Evolutionary conservation across 2,113 vertebrate genomes (phyloP).

Genomic region (Mirounga angustirostris): DNA sequence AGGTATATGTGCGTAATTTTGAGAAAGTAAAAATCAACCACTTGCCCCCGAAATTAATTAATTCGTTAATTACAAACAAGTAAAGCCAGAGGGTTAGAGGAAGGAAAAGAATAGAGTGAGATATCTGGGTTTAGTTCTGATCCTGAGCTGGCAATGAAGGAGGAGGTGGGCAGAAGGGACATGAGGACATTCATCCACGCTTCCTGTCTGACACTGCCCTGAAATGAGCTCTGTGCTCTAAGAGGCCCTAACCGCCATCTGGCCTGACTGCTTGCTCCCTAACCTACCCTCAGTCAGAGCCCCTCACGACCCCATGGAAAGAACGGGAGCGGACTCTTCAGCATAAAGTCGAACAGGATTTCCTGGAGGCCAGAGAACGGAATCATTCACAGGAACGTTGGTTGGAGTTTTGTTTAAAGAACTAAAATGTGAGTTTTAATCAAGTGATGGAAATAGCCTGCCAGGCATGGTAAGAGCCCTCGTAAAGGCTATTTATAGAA

Average conservation of each 20-base stretch:
- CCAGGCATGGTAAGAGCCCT: neutral
- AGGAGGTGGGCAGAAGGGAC: neutral
- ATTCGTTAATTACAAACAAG: neutral
- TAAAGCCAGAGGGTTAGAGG: neutral
- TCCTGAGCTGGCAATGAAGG: neutral
- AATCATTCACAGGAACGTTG: neutral
- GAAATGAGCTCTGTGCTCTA: neutral
- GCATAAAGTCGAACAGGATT: neutral
- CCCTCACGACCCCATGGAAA: no score
- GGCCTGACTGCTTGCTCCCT: no score
- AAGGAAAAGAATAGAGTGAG: neutral
- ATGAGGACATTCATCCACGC: neutral
- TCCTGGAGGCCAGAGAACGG: neutral
- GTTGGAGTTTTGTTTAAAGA: conserved; percentile 18
- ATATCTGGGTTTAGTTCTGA: neutral
- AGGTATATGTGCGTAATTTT: neutral
- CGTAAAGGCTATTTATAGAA: neutral
- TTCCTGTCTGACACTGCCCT: neutral
- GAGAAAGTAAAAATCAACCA: neutral
- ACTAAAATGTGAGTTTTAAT: neutral
- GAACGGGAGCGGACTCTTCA: neutral
- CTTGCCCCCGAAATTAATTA: neutral
- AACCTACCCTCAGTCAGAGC: neutral
- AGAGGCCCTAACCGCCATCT: neutral
- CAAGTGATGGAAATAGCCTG: neutral